Evolutionary conservation across 2,113 vertebrate species (phyloP).

Genomic region (Xenopus tropicalis): DNA sequence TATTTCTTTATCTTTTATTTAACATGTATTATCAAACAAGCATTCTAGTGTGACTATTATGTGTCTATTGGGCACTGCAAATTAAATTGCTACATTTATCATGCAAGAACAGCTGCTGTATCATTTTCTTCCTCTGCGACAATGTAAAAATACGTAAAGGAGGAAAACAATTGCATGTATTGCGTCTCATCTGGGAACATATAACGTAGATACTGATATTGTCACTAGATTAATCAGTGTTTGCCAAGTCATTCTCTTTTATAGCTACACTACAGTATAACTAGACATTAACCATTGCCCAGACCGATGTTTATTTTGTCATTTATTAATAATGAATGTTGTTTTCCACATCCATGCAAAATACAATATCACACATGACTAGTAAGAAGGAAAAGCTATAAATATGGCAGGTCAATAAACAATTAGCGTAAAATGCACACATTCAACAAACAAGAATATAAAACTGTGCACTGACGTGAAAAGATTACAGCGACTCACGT

Average conservation of each 20-base stretch:
- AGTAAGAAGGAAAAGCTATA: not conserved
- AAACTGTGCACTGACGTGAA: not conserved
- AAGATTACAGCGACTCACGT: not conserved
- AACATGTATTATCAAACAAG: not conserved
- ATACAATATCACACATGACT: not conserved
- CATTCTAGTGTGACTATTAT: not conserved
- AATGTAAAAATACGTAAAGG: not conserved
- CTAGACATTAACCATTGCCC: not conserved
- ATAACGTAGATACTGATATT: not conserved
- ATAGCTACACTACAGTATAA: not conserved
- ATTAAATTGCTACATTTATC: constrained; percentile 2
- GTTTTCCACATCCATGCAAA: not conserved
- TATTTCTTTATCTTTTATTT: constrained; percentile 7
- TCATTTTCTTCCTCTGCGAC: not conserved
- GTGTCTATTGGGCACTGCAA: not conserved
- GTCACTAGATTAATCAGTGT: not conserved
- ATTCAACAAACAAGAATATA: not conserved
- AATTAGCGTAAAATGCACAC: not conserved
- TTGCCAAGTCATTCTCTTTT: not conserved
- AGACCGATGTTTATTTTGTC: not conserved
- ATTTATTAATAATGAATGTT: not conserved
- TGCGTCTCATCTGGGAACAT: not conserved
- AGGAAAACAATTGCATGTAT: not conserved
- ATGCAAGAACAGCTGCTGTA: not conserved
- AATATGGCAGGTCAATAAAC: not conserved